phyloP scores from a whole-genome alignment of 2,113 vertebrate genomes.

The Cacatua alba region DNA sequence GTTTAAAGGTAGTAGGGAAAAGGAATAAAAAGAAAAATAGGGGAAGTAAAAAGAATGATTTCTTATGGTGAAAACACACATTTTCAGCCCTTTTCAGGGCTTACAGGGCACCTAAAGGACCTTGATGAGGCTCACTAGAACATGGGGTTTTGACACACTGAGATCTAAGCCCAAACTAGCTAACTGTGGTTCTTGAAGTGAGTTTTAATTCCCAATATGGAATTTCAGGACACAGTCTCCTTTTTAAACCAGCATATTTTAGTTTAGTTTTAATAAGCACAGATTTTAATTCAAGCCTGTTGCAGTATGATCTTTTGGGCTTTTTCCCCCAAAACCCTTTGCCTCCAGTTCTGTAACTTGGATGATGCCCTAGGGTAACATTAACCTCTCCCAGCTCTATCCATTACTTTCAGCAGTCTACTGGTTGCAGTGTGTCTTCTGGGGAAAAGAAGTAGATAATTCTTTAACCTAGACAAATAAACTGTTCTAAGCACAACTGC shows the following conservation, averaged over 20 bases:
- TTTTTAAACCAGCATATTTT: neutral
- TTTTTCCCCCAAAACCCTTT: neutral
- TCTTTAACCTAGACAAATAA: neutral
- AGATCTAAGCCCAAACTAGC: neutral
- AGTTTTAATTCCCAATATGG: neutral
- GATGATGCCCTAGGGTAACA: neutral
- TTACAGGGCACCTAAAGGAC: fast-evolving
- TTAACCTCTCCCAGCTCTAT: neutral
- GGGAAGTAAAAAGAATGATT: neutral
- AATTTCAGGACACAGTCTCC: neutral
- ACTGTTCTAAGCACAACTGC: neutral
- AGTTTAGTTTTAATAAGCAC: neutral
- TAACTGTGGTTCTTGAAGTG: neutral
- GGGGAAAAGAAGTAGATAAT: neutral
- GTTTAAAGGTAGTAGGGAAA: neutral
- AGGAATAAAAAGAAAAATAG: neutral
- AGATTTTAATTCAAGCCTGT: neutral
- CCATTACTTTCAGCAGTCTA: neutral
- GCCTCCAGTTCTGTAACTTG: neutral
- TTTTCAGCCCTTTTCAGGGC: neutral
- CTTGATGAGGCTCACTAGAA: neutral
- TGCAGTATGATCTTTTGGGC: neutral
- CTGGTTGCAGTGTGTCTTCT: neutral
- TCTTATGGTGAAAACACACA: neutral
- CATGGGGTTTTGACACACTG: neutral